Base-by-base conservation (phyloP, 1,140 invertebrate species). In the Pantala flavescens region DNA sequence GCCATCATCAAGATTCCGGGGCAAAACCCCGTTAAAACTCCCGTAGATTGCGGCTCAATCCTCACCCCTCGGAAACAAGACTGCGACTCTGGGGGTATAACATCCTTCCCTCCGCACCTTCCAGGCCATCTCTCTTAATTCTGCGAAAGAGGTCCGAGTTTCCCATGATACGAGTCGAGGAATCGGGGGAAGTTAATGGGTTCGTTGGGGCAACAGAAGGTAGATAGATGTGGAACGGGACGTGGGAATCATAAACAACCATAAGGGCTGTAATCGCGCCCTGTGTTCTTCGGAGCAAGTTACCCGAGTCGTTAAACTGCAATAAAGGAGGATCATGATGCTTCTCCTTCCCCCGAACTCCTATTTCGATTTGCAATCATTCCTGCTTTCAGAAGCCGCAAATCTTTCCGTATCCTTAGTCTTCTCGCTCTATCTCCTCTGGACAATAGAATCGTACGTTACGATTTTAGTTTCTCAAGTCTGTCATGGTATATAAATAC, bases 281-380 rank as follows among this genome's bases (percentile, higher is more conserved):
- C 49, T 63, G 49, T 63, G 49, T 63, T 63, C 49, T 63, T 63
- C 49, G 16, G 12, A 12, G 49, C 49, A 63, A 63, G 49, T 63
- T 63, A 63, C 49, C n/a, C 49, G 49, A 63, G 49, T 63, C 49
- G 49, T 63, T 63, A 63, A 63, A 63, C 49, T 63, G 49, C 49
- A 63, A 63, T 63, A 63, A 63, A 63, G 49, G 49, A 19, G 49
- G 49, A 3, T 63, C 12, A 63, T 63, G 49, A 12, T 7, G 49
- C n/a, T 63, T 16, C 49, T 21, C 49, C 49, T 63, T 63, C 49
- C 16, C 49, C 12, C 49, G 16, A 3, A 63, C 49, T 63, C 49
- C 49, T 21, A 63, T 63, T 12, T 63, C 49, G 3, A 19, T 12
- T 63, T 12, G 14, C 49, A 16, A 16, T 63, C 49, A 19, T 63